phyloP scores from a whole-genome alignment of 2,113 vertebrate species.

The Thymallus thymallus region DNA sequence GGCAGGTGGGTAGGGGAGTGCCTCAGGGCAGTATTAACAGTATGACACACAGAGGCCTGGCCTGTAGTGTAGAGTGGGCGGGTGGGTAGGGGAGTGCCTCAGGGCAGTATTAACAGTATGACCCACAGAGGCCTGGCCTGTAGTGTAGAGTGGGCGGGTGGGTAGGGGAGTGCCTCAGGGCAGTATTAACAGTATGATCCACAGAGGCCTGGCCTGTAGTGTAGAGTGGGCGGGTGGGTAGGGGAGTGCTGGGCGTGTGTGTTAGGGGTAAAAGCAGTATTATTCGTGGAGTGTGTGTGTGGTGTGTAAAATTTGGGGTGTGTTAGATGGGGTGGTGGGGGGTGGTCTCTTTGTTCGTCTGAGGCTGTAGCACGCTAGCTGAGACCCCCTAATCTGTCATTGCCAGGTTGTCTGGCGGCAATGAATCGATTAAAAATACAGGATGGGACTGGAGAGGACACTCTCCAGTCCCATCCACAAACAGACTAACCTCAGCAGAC shows the following conservation, averaged over 20 bases:
- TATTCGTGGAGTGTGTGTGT: neutral
- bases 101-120: no score
- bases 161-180: neutral
- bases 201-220: neutral
- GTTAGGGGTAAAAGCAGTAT: neutral
- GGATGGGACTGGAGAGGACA: conserved; percentile 57
- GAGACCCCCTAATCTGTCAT: conserved; percentile 57
- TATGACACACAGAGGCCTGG: no score
- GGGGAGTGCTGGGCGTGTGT: neutral
- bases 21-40: no score
- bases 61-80: no score
- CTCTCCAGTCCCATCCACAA: no score
- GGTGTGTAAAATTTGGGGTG: conserved; percentile 10
- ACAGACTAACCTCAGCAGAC: neutral
- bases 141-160: no score
- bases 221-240: conserved; percentile 1
- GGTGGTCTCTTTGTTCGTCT: conserved; percentile 56
- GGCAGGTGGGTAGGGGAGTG: neutral
- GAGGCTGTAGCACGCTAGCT: conserved; percentile 22
- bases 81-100: no score
- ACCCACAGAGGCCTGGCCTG: no score
- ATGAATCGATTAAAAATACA: conserved; percentile 58
- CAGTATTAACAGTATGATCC: neutral
- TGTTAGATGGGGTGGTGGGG: neutral
- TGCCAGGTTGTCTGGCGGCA: conserved; percentile 53